A percentile compares a stretch with the other conserved stretches of the same genome.
These are phyloP conservation scores for Cotesia chilonis DNA, from an alignment of 1,140 invertebrate genomes.

Conservation along the genomic window DNA sequence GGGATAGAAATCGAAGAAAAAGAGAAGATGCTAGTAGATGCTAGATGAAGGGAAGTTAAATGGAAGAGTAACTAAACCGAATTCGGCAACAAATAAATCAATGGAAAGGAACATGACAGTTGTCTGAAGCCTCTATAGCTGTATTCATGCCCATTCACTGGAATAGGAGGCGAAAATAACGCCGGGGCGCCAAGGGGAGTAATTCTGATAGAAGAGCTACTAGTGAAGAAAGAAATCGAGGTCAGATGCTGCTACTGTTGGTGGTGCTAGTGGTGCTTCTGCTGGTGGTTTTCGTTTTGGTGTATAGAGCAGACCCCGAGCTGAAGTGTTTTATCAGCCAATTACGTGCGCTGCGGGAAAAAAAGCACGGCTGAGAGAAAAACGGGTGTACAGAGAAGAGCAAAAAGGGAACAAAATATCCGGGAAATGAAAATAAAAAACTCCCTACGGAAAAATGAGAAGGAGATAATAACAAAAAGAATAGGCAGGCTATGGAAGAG, in stretches of 20 bases:
- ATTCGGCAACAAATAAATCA: conserved; percentile 11
- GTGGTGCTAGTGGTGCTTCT: too few species aligned
- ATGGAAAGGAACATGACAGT: conserved; percentile 15
- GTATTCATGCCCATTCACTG: neutral
- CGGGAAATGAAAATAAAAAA: neutral
- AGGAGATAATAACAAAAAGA: conserved; percentile 25
- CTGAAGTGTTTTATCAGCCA: conserved; percentile 45
- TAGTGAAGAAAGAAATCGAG: conserved; percentile 33
- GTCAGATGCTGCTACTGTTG: conserved; percentile 23
- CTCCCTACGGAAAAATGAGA: conserved; percentile 17
- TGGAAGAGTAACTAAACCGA: conserved; percentile 6
- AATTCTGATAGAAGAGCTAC: conserved; percentile 2
- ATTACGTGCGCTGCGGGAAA: conserved; percentile 39
- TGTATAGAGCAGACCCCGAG: conserved; percentile 1
- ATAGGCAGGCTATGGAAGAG: conserved; percentile 34
- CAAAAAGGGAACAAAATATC: too few species aligned
- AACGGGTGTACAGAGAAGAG: conserved; percentile 16
- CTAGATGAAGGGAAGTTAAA: conserved; percentile 1
- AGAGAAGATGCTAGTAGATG: neutral
- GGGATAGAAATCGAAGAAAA: neutral
- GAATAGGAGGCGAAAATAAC: too few species aligned
- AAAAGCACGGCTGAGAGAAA: conserved; percentile 20
- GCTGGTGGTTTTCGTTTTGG: neutral
- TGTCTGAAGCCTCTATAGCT: neutral
- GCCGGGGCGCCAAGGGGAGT: too few species aligned